Base-by-base conservation (phyloP, 2,888 invertebrate genomes). In the Cheilosia variabilis region DNA sequence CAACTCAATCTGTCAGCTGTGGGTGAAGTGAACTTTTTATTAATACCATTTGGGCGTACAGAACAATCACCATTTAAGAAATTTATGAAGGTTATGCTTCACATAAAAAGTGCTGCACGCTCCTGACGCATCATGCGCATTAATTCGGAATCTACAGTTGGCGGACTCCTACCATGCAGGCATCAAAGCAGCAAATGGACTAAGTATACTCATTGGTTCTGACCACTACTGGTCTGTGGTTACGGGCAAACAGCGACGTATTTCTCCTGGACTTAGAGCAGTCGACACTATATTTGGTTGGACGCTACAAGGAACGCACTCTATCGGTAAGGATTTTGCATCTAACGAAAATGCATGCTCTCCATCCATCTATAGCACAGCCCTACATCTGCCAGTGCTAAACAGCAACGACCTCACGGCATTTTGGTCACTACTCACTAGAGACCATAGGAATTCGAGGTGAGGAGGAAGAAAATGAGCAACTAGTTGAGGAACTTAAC, bases 241-340 rank as follows among this genome's bases (percentile, higher is more conserved):
- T 22, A 55, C 63, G 10, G 73, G 73, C 6, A 66, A 66, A 45
- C 69, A 77, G 45, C 43, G 31, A 17, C 22, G 34, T 37, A 53
- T 77, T 47, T 69, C 55, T 13, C n/a, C 34, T 22, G 43, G 24
- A 19, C 31, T 69, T 2, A 68, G 78, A 31, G 69, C 69, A 22
- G 71, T 78, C 13, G 63, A 63, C 5, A 68, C 53, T 34, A 68
- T 68, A 13, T 68, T 77, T 31, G 68, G 58, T n/a, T 68, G 76
- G 60, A 34, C 63, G 19, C 1, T 77, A 9, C 62, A 62, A 17
- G 60, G 62, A 31, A n/a, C 62, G 4, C 24, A 53, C 45, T 52
- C 22, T 52, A 3, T 10, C 34, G 71, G 62, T 78, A 78, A 78
- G 69, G 13, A 13, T 31, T 10, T 68, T 34, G 19, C 19, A 15